Percentiles rank a stretch among this genome's conserved stretches.
Conservation (phyloP, 2,797 vertebrate species). For the Allobates femoralis region DNA sequence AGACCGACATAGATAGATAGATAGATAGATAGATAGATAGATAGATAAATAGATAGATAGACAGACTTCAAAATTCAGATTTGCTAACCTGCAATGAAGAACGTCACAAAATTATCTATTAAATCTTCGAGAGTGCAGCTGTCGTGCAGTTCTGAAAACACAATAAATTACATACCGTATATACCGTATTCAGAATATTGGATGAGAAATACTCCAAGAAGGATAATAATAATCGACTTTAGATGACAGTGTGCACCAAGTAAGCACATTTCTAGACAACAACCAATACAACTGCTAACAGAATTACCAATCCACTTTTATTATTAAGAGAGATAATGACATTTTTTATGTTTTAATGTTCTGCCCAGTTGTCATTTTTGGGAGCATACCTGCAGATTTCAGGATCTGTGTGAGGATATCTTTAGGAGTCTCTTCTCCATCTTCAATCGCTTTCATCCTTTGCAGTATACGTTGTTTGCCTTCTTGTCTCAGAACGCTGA, state of each 20-base stretch:
- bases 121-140: slow-evolving; percentile 82
- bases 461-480: slow-evolving; percentile 10
- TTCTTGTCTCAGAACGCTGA: neutral
- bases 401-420: slow-evolving; percentile 47
- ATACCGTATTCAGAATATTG: no score
- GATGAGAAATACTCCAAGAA: no score
- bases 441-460: neutral
- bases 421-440: slow-evolving; percentile 3
- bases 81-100: slow-evolving; percentile 88
- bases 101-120: slow-evolving; percentile 91
- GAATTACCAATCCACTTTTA: neutral
- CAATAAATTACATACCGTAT: neutral
- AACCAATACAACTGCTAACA: no score
- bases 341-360: neutral
- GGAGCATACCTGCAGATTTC: slow-evolving; percentile 3
- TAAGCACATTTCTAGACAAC: no score
- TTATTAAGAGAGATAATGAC: neutral
- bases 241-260: no score
- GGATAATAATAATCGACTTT: no score
- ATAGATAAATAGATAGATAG: neutral
- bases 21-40: slow-evolving; percentile 13
- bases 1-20: neutral
- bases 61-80: neutral
- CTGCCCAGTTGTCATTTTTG: neutral
- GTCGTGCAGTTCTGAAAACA: slow-evolving; percentile 76